Evolutionary conservation across 1,140 invertebrate genomes (phyloP).

Genomic region (Drosophila baimaii): DNA sequence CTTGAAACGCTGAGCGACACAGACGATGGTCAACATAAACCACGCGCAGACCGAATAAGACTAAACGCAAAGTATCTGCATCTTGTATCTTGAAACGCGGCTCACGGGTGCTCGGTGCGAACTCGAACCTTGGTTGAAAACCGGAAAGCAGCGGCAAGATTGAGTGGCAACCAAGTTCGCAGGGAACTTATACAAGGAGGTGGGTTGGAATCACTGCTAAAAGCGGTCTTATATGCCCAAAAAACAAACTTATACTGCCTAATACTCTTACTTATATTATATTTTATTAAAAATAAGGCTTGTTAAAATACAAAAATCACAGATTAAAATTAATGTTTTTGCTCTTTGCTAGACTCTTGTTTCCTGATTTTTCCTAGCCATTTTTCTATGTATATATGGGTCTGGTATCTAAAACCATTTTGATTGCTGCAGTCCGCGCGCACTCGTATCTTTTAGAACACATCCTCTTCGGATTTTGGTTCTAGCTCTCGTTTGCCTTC

Average conservation of each 20-base stretch:
- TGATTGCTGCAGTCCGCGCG: conserved; percentile 22
- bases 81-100: conserved; percentile 48
- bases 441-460: conserved; percentile 64
- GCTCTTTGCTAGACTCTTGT: too few relatives aligned
- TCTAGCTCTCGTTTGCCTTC: conserved; percentile 1
- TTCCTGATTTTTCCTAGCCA: background rate
- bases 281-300: too few relatives aligned
- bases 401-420: conserved; percentile 60
- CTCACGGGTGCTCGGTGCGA: conserved; percentile 42
- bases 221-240: background rate
- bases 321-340: background rate
- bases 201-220: conserved; percentile 53
- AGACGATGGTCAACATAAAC: conserved; percentile 42
- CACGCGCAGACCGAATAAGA: conserved; percentile 68
- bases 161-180: conserved; percentile 10
- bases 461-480: conserved; percentile 41
- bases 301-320: background rate
- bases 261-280: background rate
- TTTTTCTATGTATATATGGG: conserved; percentile 24
- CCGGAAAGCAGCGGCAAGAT: background rate
- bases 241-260: background rate
- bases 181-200: conserved; percentile 30
- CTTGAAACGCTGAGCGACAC: conserved; percentile 34
- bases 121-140: conserved; percentile 41
- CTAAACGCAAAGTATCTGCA: conserved; percentile 58